Conservation (phyloP, 2,113 vertebrate genomes). For the Paramisgurnus dabryanus region DNA sequence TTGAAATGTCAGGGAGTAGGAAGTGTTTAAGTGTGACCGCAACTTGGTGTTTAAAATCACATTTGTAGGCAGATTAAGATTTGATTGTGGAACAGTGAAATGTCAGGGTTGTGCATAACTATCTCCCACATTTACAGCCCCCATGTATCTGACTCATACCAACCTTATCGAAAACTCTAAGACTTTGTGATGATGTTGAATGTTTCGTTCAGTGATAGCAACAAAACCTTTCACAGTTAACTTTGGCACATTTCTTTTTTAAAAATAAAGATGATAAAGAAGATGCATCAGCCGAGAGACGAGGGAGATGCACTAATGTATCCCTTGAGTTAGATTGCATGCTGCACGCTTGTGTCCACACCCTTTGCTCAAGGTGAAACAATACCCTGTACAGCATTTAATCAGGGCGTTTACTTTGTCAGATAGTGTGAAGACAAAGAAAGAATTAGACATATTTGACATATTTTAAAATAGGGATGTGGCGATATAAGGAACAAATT, state of each 20-base stretch:
- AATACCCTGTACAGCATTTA: constrained; percentile 32
- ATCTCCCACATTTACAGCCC: constrained; percentile 42
- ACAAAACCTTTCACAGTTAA: constrained; percentile 30
- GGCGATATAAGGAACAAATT: constrained; percentile 32
- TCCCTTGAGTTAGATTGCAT: background rate
- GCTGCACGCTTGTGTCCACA: constrained; percentile 30
- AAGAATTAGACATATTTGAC: background rate
- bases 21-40: constrained; percentile 25
- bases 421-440: constrained; percentile 17
- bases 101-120: constrained; percentile 44
- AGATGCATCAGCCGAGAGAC: background rate
- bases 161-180: constrained; percentile 39
- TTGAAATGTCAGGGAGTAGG: constrained; percentile 27
- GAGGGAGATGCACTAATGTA: constrained; percentile 2
- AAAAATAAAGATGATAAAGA: constrained; percentile 5
- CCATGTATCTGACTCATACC: constrained; percentile 28
- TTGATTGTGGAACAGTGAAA: constrained; percentile 25
- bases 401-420: constrained; percentile 28
- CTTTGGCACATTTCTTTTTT: background rate
- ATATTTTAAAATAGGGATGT: constrained; percentile 19
- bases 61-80: constrained; percentile 21
- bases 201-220: constrained; percentile 18
- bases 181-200: constrained; percentile 23
- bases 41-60: constrained; percentile 20
- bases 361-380: constrained; percentile 30